phyloP scores from a whole-genome alignment of 2,113 vertebrate genomes.

The Todiramphus chloris region DNA sequence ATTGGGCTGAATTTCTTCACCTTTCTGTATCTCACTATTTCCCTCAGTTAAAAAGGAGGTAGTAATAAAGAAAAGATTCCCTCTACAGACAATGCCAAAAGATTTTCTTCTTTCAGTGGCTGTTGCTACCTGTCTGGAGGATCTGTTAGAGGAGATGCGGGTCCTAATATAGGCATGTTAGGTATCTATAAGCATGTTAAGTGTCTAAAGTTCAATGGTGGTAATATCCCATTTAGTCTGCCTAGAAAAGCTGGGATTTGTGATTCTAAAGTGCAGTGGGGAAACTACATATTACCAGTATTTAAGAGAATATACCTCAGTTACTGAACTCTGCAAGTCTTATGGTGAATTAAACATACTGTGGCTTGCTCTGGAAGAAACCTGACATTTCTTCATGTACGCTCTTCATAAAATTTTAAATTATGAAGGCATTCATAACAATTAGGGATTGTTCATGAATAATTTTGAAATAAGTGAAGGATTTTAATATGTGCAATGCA shows the following conservation, averaged over 20 bases:
- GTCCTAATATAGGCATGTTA: neutral
- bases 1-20: neutral
- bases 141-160: rapidly evolving
- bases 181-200: neutral
- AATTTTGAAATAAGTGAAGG: neutral
- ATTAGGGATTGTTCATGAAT: neutral
- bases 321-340: neutral
- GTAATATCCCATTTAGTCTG: neutral
- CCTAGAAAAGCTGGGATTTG: neutral
- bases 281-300: neutral
- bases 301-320: neutral
- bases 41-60: neutral
- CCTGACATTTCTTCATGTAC: neutral
- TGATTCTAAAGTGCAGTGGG: neutral
- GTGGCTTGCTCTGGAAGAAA: neutral
- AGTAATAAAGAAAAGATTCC: neutral
- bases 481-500: neutral
- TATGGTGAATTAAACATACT: neutral
- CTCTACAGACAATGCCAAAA: neutral
- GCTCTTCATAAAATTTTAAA: neutral
- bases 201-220: neutral
- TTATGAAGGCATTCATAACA: neutral
- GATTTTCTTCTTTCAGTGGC: neutral
- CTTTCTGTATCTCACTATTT: neutral
- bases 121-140: neutral